Conservation (phyloP, 1,140 invertebrate genomes). For the Chrysoperla carnea region DNA sequence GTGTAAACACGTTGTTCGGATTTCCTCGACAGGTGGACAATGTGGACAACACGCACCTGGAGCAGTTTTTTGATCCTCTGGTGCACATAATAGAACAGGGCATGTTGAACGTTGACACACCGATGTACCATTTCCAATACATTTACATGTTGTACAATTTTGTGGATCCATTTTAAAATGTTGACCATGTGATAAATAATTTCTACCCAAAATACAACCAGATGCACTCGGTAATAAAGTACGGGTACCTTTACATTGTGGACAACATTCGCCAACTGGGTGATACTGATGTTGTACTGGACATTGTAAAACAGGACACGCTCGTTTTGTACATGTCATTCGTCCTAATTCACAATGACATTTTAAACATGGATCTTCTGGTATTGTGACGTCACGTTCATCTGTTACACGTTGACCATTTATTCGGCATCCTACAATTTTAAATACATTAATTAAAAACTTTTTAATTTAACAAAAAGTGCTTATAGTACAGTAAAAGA, state of each 20-base stretch:
- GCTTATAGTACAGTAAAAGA: no score
- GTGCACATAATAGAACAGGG: constrained; percentile 61
- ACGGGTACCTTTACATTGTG: constrained; percentile 41
- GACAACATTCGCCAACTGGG: constrained; percentile 64
- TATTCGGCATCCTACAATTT: constrained; percentile 47
- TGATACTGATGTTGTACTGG: constrained; percentile 41
- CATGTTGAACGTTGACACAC: constrained; percentile 62
- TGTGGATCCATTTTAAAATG: constrained; percentile 39
- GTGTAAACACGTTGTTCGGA: constrained; percentile 41
- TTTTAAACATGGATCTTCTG: constrained; percentile 71
- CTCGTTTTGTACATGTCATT: constrained; percentile 62
- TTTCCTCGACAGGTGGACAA: constrained; percentile 41
- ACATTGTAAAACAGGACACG: constrained; percentile 72
- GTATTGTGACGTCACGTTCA: constrained; percentile 55
- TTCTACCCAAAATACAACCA: constrained; percentile 49
- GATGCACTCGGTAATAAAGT: constrained; percentile 20
- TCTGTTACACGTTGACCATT: constrained; percentile 47
- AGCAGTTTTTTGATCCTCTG: constrained; percentile 41
- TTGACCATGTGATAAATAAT: constrained; percentile 35
- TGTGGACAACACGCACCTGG: constrained; percentile 61
- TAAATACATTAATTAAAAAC: no score
- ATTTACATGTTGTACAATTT: constrained; percentile 67
- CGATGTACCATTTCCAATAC: constrained; percentile 48
- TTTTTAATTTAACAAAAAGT: no score
- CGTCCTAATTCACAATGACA: constrained; percentile 62